Evolutionary conservation across 2,113 vertebrate species (phyloP), one percentile per base, ranked within the genome.

Genomic region (Psammodynastes pulverulentus): DNA sequence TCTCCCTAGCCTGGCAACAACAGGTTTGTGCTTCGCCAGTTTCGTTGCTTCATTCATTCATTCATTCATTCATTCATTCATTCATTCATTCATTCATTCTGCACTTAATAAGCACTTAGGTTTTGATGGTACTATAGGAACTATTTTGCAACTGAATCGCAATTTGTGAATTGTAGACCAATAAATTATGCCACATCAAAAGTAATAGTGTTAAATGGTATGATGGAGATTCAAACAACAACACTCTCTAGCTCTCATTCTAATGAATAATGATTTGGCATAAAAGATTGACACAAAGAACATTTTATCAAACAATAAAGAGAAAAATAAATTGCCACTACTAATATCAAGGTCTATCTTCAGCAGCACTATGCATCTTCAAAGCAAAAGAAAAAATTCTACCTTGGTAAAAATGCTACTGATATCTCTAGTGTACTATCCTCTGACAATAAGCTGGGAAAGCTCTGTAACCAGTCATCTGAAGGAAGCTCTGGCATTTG

Each of bases 391-490:
- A 7, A 62, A 24, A 79, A 51, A 72, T 45, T n/a, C 67, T 29
- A 89, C 26, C 92, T 54, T 45, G 10, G 19, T 43, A 9, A 88
- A 89, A 34, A 51, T 51, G 52, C 39, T 15, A 51, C 15, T 9
- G 9, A 84, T 79, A 51, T 39, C 48, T 56, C 17, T 86, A 9
- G 39, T 43, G 39, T 89, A 56, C 58, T 13, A 45, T 43, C 51
- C 45, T 67, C 89, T 21, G 29, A 84, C 72, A 43, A 85, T 53
- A 84, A 85, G 87, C 12, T 23, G 46, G 58, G 34, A 89, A 72
- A 67, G n/a, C n/a, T 88, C 53, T 88, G 34, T 34, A 92, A 90
- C 84, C 58, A 90, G 29, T 43, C 29, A 87, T 85, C 46, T 91
- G 84, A 93, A 91, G 53, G 87, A 90, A 84, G 5, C 34, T 2